Evolutionary conservation across 1,140 invertebrate species (phyloP).

Genomic region (Neodiprion pinetum): DNA sequence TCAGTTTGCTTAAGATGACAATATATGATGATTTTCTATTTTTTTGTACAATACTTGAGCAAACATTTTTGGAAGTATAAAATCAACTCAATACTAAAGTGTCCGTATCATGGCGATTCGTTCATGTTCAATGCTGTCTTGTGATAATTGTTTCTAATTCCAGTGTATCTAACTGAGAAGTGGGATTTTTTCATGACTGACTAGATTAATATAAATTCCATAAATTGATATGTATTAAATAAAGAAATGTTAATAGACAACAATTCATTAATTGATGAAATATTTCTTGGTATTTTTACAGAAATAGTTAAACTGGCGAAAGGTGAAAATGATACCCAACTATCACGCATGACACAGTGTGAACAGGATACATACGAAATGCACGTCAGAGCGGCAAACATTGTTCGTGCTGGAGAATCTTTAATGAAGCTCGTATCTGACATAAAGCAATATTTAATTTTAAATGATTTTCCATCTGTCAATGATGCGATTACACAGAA

Average conservation of each 20-base stretch:
- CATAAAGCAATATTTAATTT: conserved; percentile 94
- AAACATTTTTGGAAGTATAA: too few relatives aligned
- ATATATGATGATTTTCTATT: too few relatives aligned
- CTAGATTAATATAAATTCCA: too few relatives aligned
- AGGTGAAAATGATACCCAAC: conserved; percentile 90
- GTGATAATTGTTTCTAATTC: too few relatives aligned
- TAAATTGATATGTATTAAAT: too few relatives aligned
- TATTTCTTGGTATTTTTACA: conserved; percentile 55
- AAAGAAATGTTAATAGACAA: too few relatives aligned
- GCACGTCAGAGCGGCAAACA: conserved; percentile 94
- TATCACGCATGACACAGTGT: conserved; percentile 87
- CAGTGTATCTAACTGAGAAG: too few relatives aligned
- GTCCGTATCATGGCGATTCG: neutral
- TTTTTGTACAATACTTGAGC: neutral
- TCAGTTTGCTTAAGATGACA: too few relatives aligned
- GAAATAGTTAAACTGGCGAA: conserved; percentile 94
- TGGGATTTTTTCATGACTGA: too few relatives aligned
- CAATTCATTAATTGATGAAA: neutral
- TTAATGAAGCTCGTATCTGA: conserved; percentile 96
- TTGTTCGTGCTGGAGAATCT: conserved; percentile 93
- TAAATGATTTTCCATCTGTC: conserved; percentile 96
- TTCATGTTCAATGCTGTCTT: neutral
- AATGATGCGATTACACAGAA: conserved; percentile 95
- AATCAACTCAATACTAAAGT: too few relatives aligned
- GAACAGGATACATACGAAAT: conserved; percentile 97